Percentiles rank a stretch among this genome's conserved stretches.
phyloP scores from a whole-genome alignment of 2,888 invertebrate species.

The Mythimna loreyi region DNA sequence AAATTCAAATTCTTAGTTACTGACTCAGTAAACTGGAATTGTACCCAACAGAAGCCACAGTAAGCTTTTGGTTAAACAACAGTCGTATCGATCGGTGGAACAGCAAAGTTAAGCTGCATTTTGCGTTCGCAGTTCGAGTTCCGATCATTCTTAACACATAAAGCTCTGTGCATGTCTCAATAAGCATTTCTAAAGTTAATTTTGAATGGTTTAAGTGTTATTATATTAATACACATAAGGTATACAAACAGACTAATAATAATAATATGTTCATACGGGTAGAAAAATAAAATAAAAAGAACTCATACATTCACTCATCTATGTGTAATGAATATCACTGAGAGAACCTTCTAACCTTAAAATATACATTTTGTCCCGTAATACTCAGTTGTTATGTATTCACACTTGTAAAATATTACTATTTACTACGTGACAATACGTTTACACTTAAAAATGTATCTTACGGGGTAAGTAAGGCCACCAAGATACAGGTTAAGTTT shows the following conservation, averaged over 20 bases:
- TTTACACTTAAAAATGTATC: neutral
- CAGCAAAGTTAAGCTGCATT: neutral
- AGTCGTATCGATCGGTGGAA: conserved; percentile 7
- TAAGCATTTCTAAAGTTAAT: neutral
- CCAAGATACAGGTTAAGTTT: too few species aligned
- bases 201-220: neutral
- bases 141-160: neutral
- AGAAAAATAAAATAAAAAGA: too few species aligned
- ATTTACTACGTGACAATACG: neutral
- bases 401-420: neutral
- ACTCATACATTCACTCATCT: too few species aligned
- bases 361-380: neutral
- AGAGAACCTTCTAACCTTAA: neutral
- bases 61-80: neutral
- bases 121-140: neutral
- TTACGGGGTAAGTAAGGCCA: too few species aligned
- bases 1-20: neutral
- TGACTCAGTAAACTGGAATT: neutral
- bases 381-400: too few species aligned
- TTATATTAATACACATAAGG: too few species aligned
- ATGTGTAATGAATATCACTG: conserved; percentile 1
- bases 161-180: neutral
- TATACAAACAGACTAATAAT: too few species aligned
- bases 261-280: too few species aligned
- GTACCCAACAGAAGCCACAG: neutral